Base-by-base conservation (phyloP, 1,140 invertebrate genomes). In the Drosophila guanche region DNA sequence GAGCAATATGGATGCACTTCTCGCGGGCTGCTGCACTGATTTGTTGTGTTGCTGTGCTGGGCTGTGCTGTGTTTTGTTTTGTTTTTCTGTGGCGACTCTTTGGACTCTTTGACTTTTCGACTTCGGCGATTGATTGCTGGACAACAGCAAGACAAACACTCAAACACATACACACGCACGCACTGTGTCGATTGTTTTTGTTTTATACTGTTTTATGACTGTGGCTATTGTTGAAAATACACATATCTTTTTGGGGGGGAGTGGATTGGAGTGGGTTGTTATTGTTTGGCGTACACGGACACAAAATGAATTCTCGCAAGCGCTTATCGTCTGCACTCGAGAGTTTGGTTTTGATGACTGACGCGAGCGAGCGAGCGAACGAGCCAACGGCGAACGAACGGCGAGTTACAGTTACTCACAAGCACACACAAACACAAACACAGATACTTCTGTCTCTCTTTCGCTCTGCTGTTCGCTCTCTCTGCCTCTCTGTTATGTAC, bases 241-340 rank as follows among this genome's bases (percentile, higher is more conserved):
- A 20, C 16, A 33, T 45, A 2, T 52, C 52, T 51, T 51, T 42
- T 37, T 45, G 37, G 16, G 48, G 58, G 43, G 63, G 16, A 20
- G 0, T 20, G 16, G 16, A 20, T 0, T 20, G 16, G 16, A 53
- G 48, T 70, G 3, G 59, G 52, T 57, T 70, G 70, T 69, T 62
- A 43, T 56, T 50, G 54, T 57, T 62, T 77, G 61, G 60, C 62
- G 55, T 51, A 37, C 65, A 47, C 42, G 77, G 16, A 20, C 16
- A 55, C 63, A 50, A 46, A 7, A 27, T 5, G 40, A 37, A 43
- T 45, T 58, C 50, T 65, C 71, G 75, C 60, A 66, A 79, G 89
- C 84, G 79, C 78, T 89, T 86, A 77, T 90, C 77, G 83, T 88
- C 89, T 73, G 85, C 66, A 77, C 85, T 77, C 89, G 89, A 90